Base-by-base conservation (phyloP, 2,797 vertebrate genomes). In the Amazona finschi region DNA sequence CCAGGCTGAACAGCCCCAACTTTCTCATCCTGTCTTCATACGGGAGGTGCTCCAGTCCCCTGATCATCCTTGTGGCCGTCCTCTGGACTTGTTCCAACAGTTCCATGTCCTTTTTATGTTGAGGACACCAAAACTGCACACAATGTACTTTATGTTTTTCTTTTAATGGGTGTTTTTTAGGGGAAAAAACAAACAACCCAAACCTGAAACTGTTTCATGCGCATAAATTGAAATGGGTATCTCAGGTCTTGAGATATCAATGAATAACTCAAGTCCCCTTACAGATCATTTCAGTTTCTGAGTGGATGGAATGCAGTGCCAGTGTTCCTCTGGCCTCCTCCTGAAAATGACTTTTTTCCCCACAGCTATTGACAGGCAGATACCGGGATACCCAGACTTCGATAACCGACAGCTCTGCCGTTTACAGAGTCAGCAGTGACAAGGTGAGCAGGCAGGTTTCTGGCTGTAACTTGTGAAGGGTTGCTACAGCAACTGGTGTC, bases 321-420 rank as follows among this genome's bases (percentile, higher is more conserved):
- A 6, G 18, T 12, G 14, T 10, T 24, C 18, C 49, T 9, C 17
- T 7, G 1, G 70, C 57, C 6, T 30, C 6, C 19, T 21, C 2
- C 53, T 79, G 36, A 50, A 13, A 30, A 10, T 52, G 2, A 10
- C 36, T 91, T 14, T 47, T 91, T 43, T 66, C 41, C 71, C 87
- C 66, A 18, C 96, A 99, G 99, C 97, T 99, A 80, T 76, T 99
- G 94, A 98, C 98, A 4, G 98, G 99, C n/a, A 98, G 95, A 36
- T 99, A 98, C 95, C 98, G 98, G 8, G 97, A 98, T 64, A 99
- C 99, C 2, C 99, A 99, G 97, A 99, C 99, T 19, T 99, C 99
- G 7, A 99, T 99, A 88, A 99, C 98, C 0, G 98, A 99, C 89
- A 99, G 97, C 95, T 99, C 98, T 6, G 99, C 98, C 21, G 73